phyloP scores from a whole-genome alignment of 1,140 invertebrate genomes.

The Leptoteleia sp. region DNA sequence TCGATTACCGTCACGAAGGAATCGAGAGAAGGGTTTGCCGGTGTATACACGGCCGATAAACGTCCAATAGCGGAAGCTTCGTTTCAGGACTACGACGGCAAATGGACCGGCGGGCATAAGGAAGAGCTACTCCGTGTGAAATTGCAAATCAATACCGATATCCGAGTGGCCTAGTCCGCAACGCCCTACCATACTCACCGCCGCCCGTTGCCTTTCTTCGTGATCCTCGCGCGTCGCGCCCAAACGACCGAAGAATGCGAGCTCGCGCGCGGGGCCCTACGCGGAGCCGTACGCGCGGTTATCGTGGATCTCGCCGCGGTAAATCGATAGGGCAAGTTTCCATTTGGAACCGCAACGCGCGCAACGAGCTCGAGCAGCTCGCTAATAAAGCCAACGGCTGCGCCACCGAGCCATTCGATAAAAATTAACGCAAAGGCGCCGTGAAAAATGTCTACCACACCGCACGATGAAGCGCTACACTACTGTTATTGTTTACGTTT shows the following conservation, averaged over 20 bases:
- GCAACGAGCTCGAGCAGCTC: too few relatives aligned
- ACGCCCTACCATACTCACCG: too few relatives aligned
- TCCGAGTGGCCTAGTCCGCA: slow-evolving; percentile 31
- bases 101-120: slow-evolving; percentile 39
- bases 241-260: slow-evolving; percentile 46
- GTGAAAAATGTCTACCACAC: too few relatives aligned
- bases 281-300: slow-evolving; percentile 16
- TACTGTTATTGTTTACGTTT: too few relatives aligned
- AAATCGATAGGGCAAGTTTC: slow-evolving; percentile 36
- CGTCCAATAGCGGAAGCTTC: slow-evolving; percentile 52
- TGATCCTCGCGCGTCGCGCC: too few relatives aligned
- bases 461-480: too few relatives aligned
- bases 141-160: slow-evolving; percentile 59
- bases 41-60: slow-evolving; percentile 58
- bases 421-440: too few relatives aligned
- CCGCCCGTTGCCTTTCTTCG: too few relatives aligned
- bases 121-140: slow-evolving; percentile 38
- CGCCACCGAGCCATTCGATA: too few relatives aligned
- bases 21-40: slow-evolving; percentile 44
- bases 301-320: slow-evolving; percentile 9
- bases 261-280: too few relatives aligned
- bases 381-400: too few relatives aligned
- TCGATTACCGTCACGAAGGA: slow-evolving; percentile 58
- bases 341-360: slow-evolving; percentile 24
- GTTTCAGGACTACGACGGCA: slow-evolving; percentile 42